Conservation (phyloP, 1,140 invertebrate species). For the Habropoda laboriosa region DNA sequence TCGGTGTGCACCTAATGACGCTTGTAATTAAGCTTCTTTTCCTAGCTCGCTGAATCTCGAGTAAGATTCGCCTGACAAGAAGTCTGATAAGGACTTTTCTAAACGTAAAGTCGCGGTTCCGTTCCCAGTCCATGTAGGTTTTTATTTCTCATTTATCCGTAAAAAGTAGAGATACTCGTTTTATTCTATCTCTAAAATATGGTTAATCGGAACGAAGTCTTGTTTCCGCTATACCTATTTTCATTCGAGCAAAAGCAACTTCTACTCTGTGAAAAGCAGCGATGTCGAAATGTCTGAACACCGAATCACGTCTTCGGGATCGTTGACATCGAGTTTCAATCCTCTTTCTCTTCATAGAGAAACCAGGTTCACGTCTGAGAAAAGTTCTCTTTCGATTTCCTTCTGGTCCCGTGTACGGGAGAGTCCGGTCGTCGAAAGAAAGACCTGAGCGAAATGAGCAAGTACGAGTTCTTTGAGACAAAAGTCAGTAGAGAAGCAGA, state of each 20-base stretch:
- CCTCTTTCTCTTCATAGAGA: neutral
- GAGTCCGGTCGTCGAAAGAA: constrained; percentile 55
- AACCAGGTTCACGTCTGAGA: neutral
- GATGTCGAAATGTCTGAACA: neutral
- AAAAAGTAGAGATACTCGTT: no score
- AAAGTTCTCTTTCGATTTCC: constrained; percentile 38
- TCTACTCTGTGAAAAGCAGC: neutral
- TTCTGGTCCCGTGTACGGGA: constrained; percentile 15
- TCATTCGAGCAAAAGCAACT: neutral
- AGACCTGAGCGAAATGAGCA: constrained; percentile 76
- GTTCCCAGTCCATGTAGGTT: no score
- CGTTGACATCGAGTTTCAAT: constrained; percentile 17
- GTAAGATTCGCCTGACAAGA: neutral
- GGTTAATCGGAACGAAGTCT: no score
- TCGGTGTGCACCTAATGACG: neutral
- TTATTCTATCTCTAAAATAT: no score
- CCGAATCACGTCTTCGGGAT: neutral
- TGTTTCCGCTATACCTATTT: no score
- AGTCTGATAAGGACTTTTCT: no score
- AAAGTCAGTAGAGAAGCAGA: constrained; percentile 59
- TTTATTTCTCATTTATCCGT: no score
- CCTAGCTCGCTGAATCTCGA: neutral
- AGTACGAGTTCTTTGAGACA: constrained; percentile 78
- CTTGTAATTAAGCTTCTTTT: constrained; percentile 9
- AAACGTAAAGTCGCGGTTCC: no score